Percentiles rank a stretch among this genome's conserved stretches.
Evolutionary conservation across 2,797 vertebrate genomes (phyloP).

Genomic region (Chrosomus eos): DNA sequence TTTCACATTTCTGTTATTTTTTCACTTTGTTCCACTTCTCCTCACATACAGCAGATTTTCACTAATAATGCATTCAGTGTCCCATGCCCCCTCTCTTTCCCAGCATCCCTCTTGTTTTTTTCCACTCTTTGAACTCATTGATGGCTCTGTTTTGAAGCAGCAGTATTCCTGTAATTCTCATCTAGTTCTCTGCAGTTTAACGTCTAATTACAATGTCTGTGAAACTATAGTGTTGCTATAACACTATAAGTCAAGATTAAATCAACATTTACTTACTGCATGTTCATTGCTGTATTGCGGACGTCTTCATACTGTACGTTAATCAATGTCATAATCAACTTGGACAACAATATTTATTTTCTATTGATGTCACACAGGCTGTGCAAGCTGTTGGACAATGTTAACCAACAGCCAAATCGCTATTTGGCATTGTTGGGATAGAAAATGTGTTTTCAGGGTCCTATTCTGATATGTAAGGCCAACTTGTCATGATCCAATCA

Average conservation of each 20-base stretch:
- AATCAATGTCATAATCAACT: neutral
- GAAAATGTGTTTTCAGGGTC: too few species aligned
- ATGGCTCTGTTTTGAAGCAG: constrained; percentile 10
- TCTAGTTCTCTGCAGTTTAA: neutral
- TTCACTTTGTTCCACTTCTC: neutral
- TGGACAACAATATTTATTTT: neutral
- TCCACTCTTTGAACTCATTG: neutral
- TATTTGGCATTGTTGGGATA: neutral
- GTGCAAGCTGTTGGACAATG: neutral
- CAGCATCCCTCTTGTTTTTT: constrained; percentile 6
- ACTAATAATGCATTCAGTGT: neutral
- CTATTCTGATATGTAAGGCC: neutral
- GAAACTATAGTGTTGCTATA: neutral
- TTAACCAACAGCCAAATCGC: neutral
- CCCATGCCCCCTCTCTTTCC: neutral
- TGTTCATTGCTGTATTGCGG: neutral
- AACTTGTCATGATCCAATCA: neutral
- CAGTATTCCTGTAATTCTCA: neutral
- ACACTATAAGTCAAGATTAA: neutral
- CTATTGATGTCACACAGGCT: neutral
- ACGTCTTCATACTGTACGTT: neutral
- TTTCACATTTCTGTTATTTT: constrained; percentile 1
- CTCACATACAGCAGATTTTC: neutral
- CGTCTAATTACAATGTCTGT: neutral
- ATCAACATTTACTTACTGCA: neutral